Percentiles rank a stretch among this genome's conserved stretches.
These are phyloP conservation scores for Hyperopisus bebe DNA, from an alignment of 2,113 vertebrate genomes.

Conservation along the genomic window DNA sequence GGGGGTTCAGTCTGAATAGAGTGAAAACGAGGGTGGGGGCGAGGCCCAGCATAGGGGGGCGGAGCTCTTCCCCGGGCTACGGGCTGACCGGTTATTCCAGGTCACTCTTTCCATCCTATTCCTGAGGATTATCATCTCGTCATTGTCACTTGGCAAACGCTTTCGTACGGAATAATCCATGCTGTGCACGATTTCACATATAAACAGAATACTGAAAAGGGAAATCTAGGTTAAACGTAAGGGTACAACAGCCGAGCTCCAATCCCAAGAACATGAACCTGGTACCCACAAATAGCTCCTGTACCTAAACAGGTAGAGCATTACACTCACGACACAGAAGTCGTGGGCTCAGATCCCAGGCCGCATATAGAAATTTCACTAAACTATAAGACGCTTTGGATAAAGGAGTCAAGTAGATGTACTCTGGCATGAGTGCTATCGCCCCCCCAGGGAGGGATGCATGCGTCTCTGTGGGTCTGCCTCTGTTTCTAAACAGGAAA, in stretches of 20 bases:
- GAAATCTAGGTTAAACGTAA: background rate
- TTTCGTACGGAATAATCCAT: background rate
- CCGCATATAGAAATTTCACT: background rate
- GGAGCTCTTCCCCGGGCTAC: background rate
- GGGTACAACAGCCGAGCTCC: background rate
- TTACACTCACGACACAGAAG: background rate
- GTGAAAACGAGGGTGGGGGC: conserved; percentile 17
- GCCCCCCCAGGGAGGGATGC: background rate
- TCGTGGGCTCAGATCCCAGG: background rate
- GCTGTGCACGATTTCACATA: background rate
- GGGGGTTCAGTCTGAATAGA: conserved; percentile 24
- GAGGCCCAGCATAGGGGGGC: background rate
- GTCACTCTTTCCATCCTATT: background rate
- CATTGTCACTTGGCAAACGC: background rate
- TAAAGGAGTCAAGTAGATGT: background rate
- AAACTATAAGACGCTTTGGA: background rate
- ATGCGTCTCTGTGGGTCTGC: background rate
- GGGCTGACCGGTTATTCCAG: background rate
- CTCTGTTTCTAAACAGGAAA: background rate
- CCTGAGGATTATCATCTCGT: background rate
- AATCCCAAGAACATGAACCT: background rate
- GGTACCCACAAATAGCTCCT: background rate
- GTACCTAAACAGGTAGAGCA: background rate
- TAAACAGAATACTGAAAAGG: background rate
- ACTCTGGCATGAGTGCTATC: background rate